These are phyloP conservation scores for Ornithorhynchus anatinus DNA, from an alignment of 2,113 vertebrate species.

Conservation along the genomic window DNA sequence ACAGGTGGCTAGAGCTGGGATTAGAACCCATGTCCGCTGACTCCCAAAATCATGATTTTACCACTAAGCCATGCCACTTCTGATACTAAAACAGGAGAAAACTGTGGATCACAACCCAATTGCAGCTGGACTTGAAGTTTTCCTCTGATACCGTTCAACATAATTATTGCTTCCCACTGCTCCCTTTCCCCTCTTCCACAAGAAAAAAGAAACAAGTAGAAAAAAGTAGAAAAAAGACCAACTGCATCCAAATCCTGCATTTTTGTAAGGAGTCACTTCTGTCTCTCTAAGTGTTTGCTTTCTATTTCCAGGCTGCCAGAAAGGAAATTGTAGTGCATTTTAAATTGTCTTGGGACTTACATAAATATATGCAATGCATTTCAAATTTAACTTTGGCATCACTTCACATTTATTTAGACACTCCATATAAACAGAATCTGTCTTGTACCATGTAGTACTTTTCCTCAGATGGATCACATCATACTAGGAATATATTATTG, in stretches of 20 bases:
- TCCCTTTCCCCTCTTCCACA: neutral
- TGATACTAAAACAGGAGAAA: no score
- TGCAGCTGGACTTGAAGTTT: no score
- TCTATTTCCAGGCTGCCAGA: slow-evolving; percentile 33
- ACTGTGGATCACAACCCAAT: no score
- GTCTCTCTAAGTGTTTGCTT: slow-evolving; percentile 50
- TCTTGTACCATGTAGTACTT: slow-evolving; percentile 17
- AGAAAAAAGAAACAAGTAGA: neutral
- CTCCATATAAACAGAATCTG: slow-evolving; percentile 5
- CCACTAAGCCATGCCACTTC: no score
- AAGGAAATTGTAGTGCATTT: slow-evolving; percentile 31
- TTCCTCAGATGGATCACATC: slow-evolving; percentile 13
- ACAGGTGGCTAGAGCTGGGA: no score
- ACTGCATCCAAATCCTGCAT: slow-evolving; percentile 35
- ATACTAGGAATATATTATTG: slow-evolving; percentile 17
- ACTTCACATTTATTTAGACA: slow-evolving; percentile 34
- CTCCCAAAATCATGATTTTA: no score
- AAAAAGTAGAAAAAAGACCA: slow-evolving; percentile 10
- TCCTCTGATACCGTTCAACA: no score
- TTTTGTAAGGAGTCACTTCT: slow-evolving; percentile 52
- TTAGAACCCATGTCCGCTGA: no score
- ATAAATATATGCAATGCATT: slow-evolving; percentile 43
- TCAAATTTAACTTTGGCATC: slow-evolving; percentile 42
- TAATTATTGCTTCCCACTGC: neutral
- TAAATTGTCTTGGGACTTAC: slow-evolving; percentile 42